Conservation (phyloP, 2,113 vertebrate species). For the Puma concolor region DNA sequence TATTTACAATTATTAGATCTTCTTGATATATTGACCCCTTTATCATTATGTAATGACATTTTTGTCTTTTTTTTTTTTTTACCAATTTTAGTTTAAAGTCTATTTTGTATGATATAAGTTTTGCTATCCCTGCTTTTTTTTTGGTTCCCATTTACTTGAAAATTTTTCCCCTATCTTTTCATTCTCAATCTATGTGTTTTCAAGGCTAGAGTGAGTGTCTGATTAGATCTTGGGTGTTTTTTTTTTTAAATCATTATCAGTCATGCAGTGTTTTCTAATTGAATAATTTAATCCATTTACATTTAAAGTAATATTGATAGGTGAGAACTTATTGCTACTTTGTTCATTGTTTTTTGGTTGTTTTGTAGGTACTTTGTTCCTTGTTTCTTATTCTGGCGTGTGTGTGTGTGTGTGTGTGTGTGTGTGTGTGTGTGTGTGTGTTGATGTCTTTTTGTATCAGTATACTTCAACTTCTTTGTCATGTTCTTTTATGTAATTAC, state of each 20-base stretch:
- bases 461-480: background rate
- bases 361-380: background rate
- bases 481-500: background rate
- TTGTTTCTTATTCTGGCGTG: background rate
- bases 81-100: background rate
- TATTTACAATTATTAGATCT: background rate
- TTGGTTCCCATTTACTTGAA: background rate
- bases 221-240: background rate
- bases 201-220: background rate
- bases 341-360: background rate
- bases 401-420: background rate
- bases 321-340: background rate
- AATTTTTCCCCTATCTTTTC: background rate
- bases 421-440: background rate
- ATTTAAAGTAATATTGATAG: background rate
- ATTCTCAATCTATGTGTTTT: background rate
- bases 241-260: background rate
- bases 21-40: background rate
- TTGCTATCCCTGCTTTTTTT: background rate
- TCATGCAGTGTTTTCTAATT: background rate
- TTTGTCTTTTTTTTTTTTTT: background rate
- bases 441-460: background rate
- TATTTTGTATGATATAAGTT: background rate
- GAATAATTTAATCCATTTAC: background rate
- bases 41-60: background rate